Base-by-base conservation (phyloP, 2,888 invertebrate genomes). In the Nineta flava region DNA sequence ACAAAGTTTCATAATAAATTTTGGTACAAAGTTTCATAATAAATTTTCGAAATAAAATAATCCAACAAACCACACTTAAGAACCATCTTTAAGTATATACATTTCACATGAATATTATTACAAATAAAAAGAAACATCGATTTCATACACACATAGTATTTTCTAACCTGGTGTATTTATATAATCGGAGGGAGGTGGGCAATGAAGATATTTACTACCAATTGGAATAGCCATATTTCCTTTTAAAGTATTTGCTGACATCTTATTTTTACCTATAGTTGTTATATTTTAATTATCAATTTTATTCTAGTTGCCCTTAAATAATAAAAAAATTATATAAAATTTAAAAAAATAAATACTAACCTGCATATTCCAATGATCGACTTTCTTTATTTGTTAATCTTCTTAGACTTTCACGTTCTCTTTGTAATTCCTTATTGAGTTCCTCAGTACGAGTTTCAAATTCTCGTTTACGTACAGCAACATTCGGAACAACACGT, bases 161-260 rank as follows among this genome's bases (percentile, higher is more conserved):
- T 40, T 38, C 58, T 58, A 59, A 58, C 59, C 58, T 59, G 56
- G 50, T 63, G 69, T 50, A 63, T 69, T 68, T 62, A 60, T 69
- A 68, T 70, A 77, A 65, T 75, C 79, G 59, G 74, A 69, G 57
- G 84, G 85, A 54, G 82, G 83, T 58, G 80, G 80, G 65, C 84
- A 84, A 70, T 86, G 86, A 60, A 86, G 74, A 68, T 81, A 79
- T 65, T 79, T 81, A 72, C 84, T 81, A 70, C 86, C 86, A 60
- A 83, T 77, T 62, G 84, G 81, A 72, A 82, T 78, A 57, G 78
- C 71, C 65, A 83, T 77, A 73, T 86, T 87, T 63, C 83, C 84
- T 56, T 81, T 80, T 62, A 81, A 44, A n/a, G n/a, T 13, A 21
- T n/a, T 12, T 12, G 21, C 19, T 13, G n/a, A 13, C 38, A 38